phyloP scores from a whole-genome alignment of 2,113 vertebrate species.

The Myocastor coypus region DNA sequence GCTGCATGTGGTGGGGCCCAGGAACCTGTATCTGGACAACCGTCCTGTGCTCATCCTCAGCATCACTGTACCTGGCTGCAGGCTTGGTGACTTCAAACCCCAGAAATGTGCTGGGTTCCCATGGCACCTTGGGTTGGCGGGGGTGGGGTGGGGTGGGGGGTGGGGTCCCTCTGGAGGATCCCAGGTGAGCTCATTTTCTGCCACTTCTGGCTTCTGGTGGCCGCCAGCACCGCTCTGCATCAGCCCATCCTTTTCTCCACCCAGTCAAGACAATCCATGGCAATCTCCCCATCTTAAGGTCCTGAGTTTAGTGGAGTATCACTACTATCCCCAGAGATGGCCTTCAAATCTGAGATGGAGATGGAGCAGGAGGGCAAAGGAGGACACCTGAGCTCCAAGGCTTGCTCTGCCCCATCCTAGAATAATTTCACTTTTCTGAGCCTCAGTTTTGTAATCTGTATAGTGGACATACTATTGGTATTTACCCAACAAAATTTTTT shows the following conservation, averaged over 20 bases:
- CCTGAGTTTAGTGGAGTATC: not conserved
- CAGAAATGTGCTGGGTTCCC: not conserved
- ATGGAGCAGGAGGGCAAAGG: not conserved
- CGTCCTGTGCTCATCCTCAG: not conserved
- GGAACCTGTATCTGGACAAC: not conserved
- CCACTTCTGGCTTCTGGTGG: not conserved
- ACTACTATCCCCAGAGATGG: too few relatives aligned
- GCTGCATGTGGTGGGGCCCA: not conserved
- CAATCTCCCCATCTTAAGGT: not conserved
- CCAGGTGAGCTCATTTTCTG: not conserved
- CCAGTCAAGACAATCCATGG: not conserved
- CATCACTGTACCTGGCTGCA: not conserved
- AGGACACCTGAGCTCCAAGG: not conserved
- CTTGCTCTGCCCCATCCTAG: not conserved
- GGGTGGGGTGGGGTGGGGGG: too few relatives aligned
- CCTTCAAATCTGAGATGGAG: not conserved
- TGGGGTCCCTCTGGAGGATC: not conserved
- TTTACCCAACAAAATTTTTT: not conserved
- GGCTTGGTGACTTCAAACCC: not conserved
- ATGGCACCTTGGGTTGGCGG: not conserved
- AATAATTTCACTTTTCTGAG: not conserved
- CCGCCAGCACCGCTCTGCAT: not conserved
- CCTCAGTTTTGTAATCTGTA: not conserved
- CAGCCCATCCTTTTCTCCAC: not conserved
- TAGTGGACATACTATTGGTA: not conserved